phyloP scores from a whole-genome alignment of 30 jellyfish, hydroid and myxozoan species.

The Hydra vulgaris region DNA sequence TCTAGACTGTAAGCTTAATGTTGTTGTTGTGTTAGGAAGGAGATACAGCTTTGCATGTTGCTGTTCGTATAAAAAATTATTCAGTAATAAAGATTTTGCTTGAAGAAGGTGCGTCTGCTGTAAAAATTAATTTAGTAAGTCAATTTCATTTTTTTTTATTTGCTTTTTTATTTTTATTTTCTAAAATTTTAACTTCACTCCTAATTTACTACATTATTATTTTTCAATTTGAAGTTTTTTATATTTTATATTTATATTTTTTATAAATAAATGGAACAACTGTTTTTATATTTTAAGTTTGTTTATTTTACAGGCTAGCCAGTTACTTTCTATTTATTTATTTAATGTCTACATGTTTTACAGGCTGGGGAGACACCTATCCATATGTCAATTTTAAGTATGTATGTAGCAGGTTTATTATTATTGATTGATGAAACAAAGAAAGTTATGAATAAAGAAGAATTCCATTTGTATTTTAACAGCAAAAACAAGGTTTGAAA shows the following conservation, averaged over 20 bases:
- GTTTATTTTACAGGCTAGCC: too few species aligned
- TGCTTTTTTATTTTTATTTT: not conserved
- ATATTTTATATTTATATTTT: not conserved
- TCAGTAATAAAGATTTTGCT: constrained; percentile 52
- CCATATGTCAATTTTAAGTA: constrained; percentile 56
- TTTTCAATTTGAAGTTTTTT: not conserved
- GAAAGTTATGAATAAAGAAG: constrained; percentile 6
- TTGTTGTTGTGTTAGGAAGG: too few species aligned
- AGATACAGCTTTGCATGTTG: constrained; percentile 68
- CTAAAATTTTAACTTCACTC: too few species aligned
- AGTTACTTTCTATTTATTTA: too few species aligned
- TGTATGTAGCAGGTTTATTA: constrained; percentile 66
- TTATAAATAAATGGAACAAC: too few species aligned
- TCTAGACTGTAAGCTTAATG: too few species aligned
- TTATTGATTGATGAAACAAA: constrained; percentile 75
- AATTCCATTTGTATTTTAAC: not conserved
- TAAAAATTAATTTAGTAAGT: not conserved
- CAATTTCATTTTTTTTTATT: not conserved
- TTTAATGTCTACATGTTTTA: too few species aligned
- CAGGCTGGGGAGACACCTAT: constrained; percentile 90
- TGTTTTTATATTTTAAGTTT: too few species aligned
- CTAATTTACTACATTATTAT: too few species aligned
- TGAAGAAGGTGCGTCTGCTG: constrained; percentile 47
- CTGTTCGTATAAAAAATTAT: constrained; percentile 51
- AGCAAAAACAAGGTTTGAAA: not conserved